These are phyloP conservation scores for Hypselothyrea guttata DNA, from an alignment of 2,888 invertebrate species.

Conservation along the genomic window DNA sequence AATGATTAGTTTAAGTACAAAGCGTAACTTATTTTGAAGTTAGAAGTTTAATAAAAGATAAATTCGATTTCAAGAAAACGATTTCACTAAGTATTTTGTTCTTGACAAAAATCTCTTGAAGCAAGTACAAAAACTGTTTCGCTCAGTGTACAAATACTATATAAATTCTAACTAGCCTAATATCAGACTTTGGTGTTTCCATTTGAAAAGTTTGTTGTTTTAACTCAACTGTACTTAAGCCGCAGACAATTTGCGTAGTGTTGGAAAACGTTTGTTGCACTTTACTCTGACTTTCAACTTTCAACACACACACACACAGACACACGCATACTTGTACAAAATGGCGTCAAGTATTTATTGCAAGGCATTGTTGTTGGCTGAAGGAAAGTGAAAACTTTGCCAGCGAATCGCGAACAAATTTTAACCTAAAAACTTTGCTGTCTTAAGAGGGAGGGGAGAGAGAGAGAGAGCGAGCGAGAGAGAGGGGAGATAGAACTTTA, in stretches of 20 bases:
- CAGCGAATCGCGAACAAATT: constrained; percentile 64
- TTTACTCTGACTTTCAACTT: constrained; percentile 67
- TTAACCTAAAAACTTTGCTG: constrained; percentile 50
- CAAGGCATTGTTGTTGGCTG: constrained; percentile 35
- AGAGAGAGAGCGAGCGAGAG: not conserved
- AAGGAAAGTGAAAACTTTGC: constrained; percentile 73
- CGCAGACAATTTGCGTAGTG: constrained; percentile 49
- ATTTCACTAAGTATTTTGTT: too few relatives aligned
- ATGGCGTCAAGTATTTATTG: constrained; percentile 74
- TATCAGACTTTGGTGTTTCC: too few relatives aligned
- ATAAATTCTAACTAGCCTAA: too few relatives aligned
- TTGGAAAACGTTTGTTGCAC: constrained; percentile 39
- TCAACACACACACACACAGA: constrained; percentile 29
- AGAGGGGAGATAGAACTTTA: constrained; percentile 28
- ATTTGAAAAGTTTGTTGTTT: too few relatives aligned
- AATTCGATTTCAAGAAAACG: too few relatives aligned
- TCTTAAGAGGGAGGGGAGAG: constrained; percentile 5
- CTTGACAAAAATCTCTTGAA: too few relatives aligned
- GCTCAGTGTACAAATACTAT: too few relatives aligned
- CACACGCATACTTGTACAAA: constrained; percentile 18
- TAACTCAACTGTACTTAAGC: too few relatives aligned
- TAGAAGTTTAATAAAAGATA: too few relatives aligned
- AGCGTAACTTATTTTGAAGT: too few relatives aligned
- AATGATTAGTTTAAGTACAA: too few relatives aligned
- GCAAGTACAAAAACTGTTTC: too few relatives aligned